A percentile compares a stretch with the other conserved stretches of the same genome.
phyloP scores from a whole-genome alignment of 2,113 vertebrate species.

The Cheirogaleus medius region DNA sequence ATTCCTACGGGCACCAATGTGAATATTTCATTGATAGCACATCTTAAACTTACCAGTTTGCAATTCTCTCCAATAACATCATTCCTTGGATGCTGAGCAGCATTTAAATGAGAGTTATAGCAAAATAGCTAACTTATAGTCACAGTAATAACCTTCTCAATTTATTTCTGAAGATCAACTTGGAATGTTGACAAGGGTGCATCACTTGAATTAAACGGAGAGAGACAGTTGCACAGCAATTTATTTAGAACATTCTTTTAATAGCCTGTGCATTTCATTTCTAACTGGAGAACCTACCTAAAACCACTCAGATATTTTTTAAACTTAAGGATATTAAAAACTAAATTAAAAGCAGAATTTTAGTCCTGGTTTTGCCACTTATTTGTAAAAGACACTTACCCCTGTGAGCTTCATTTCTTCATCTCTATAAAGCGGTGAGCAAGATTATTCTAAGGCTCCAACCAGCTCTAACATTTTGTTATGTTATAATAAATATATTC shows the following conservation, averaged over 20 bases:
- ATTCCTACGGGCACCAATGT: background rate
- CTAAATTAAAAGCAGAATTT: background rate
- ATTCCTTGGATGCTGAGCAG: background rate
- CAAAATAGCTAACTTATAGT: background rate
- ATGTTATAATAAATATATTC: background rate
- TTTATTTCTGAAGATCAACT: background rate
- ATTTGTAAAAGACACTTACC: background rate
- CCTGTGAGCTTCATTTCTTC: background rate
- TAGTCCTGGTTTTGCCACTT: background rate
- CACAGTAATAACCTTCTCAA: background rate
- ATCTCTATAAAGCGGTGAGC: background rate
- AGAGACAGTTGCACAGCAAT: background rate
- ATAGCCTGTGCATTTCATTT: background rate
- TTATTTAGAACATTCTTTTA: slow-evolving; percentile 13
- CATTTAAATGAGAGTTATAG: background rate
- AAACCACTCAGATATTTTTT: background rate
- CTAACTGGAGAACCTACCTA: background rate
- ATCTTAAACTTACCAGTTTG: background rate
- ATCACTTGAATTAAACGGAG: background rate
- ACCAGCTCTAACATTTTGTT: background rate
- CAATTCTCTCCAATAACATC: background rate
- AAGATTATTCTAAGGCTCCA: background rate
- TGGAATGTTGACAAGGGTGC: background rate
- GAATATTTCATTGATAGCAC: background rate
- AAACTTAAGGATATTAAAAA: slow-evolving; percentile 23